Evolutionary conservation across 2,797 vertebrate genomes (phyloP).

Genomic region (Onychomys torridus): DNA sequence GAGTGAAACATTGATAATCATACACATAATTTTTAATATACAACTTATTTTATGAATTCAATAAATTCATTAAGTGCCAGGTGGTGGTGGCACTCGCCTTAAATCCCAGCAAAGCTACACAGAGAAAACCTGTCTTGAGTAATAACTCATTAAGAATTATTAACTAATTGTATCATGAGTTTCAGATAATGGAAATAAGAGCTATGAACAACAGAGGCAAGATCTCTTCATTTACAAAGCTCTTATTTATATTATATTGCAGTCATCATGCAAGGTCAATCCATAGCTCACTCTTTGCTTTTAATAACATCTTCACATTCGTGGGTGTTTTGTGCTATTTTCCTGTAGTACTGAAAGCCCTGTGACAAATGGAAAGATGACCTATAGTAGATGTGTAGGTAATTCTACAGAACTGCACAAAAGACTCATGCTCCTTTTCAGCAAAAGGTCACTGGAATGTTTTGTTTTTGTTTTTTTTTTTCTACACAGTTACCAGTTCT

Average conservation of each 20-base stretch:
- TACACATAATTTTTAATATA: background rate
- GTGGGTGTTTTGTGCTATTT: background rate
- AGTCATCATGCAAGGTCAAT: background rate
- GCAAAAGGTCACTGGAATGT: background rate
- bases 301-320: background rate
- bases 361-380: background rate
- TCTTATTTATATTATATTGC: background rate
- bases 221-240: background rate
- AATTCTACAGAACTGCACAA: background rate
- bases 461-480: no score
- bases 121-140: no score
- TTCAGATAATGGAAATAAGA: background rate
- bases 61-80: background rate
- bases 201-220: background rate
- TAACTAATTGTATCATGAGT: background rate
- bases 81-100: no score
- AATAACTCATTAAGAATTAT: background rate
- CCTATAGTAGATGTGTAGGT: background rate
- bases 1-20: background rate
- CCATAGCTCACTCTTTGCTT: background rate
- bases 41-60: background rate
- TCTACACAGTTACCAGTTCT: background rate
- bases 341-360: background rate
- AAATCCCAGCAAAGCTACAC: no score
- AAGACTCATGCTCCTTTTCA: background rate